Evolutionary conservation across 1,140 invertebrate genomes (phyloP).

Genomic region (Pseudobourletiella spinata): DNA sequence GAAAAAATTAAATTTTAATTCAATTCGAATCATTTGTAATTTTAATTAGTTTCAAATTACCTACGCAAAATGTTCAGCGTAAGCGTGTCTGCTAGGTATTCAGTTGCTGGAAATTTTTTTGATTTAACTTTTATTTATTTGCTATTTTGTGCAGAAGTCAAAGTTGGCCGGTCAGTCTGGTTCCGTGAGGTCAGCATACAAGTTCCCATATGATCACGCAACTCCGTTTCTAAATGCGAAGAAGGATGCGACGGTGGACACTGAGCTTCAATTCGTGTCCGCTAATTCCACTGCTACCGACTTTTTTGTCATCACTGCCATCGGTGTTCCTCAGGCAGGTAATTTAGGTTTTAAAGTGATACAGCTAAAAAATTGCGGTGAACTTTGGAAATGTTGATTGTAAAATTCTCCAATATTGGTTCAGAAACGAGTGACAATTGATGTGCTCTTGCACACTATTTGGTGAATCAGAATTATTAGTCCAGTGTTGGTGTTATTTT

Average conservation of each 20-base stretch:
- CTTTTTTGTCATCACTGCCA: conserved; percentile 25
- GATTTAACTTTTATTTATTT: background rate
- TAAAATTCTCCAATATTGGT: too few relatives aligned
- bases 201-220: conserved; percentile 19
- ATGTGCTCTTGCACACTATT: background rate
- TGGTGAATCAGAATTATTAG: background rate
- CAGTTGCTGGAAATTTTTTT: background rate
- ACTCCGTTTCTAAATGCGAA: conserved; percentile 18
- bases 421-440: too few relatives aligned
- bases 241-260: conserved; percentile 6
- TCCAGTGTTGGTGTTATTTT: background rate
- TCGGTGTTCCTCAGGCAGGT: conserved; percentile 22
- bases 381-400: too few relatives aligned
- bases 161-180: background rate
- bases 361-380: too few relatives aligned
- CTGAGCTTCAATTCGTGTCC: conserved; percentile 11
- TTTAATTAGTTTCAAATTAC: background rate
- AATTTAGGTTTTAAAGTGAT: background rate
- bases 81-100: background rate
- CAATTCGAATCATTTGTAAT: background rate
- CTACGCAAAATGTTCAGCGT: background rate
- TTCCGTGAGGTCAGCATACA: conserved; percentile 7
- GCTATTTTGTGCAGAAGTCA: background rate
- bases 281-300: conserved; percentile 15
- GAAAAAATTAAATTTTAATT: background rate